Evolutionary conservation across 30 jellyfish, hydroid and myxozoan genomes (phyloP).

Genomic region (Cassiopea xamachana): DNA sequence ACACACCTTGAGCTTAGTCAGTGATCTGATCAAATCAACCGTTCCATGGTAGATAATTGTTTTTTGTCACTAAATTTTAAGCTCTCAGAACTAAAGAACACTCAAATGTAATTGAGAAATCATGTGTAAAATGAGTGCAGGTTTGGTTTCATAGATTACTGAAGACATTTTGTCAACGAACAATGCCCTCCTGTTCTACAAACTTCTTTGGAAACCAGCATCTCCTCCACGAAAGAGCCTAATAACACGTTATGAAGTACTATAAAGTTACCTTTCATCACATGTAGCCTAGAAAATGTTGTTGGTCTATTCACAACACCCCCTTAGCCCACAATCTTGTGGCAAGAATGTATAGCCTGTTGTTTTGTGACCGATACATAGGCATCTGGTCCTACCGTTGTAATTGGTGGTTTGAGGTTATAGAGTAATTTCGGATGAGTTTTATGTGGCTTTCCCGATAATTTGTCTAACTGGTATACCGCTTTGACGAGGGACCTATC

Average conservation of each 20-base stretch:
- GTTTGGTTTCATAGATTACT: slow-evolving; percentile 7
- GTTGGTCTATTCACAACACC: too few relatives aligned
- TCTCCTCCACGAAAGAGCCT: not conserved
- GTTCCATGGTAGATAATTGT: not conserved
- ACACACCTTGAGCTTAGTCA: not conserved
- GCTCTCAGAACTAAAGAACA: slow-evolving; percentile 11
- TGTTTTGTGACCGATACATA: too few relatives aligned
- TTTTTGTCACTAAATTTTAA: slow-evolving; percentile 5
- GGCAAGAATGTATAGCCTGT: too few relatives aligned
- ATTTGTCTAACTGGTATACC: too few relatives aligned
- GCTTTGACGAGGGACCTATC: too few relatives aligned
- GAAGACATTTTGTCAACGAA: not conserved
- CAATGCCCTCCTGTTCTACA: slow-evolving; percentile 1
- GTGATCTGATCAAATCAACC: not conserved
- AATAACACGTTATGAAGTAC: too few relatives aligned
- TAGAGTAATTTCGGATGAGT: too few relatives aligned
- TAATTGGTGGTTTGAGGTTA: too few relatives aligned
- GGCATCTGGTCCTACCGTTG: too few relatives aligned
- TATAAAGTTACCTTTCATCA: not conserved
- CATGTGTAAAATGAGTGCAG: slow-evolving; percentile 1
- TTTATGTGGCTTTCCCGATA: too few relatives aligned
- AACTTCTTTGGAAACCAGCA: not conserved
- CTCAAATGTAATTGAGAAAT: slow-evolving; percentile 24
- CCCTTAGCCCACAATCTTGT: too few relatives aligned
- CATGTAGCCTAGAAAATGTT: not conserved